Evolutionary conservation across 2,888 invertebrate species (phyloP).

Genomic region (Melinaea menophilus): DNA sequence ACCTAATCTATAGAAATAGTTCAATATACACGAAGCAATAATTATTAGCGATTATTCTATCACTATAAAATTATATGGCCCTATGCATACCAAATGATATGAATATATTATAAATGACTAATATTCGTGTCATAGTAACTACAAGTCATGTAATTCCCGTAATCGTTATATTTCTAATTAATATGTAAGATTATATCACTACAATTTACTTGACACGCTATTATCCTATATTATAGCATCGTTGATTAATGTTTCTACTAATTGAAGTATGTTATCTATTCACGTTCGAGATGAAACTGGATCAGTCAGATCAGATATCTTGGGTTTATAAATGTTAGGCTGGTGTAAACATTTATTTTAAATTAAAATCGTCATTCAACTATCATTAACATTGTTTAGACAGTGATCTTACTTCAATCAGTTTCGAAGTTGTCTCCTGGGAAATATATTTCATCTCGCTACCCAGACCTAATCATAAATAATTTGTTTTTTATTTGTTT

Average conservation of each 20-base stretch:
- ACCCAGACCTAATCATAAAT: slow-evolving; percentile 6
- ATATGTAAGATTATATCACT: slow-evolving; percentile 16
- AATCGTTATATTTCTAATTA: slow-evolving; percentile 12
- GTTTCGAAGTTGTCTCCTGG: slow-evolving; percentile 11
- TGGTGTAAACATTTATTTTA: neutral
- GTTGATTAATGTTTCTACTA: slow-evolving; percentile 18
- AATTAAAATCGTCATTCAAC: neutral
- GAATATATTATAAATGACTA: no score
- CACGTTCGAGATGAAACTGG: neutral
- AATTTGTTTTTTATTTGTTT: neutral
- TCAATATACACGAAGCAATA: no score
- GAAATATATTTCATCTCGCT: slow-evolving; percentile 24
- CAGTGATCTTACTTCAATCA: slow-evolving; percentile 15
- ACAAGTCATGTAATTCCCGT: slow-evolving; percentile 1
- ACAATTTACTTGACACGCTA: slow-evolving; percentile 24
- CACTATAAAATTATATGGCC: no score
- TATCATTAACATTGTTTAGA: neutral
- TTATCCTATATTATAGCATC: slow-evolving; percentile 17
- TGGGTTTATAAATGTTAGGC: neutral
- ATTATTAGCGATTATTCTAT: no score
- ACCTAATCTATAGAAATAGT: no score
- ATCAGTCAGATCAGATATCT: neutral
- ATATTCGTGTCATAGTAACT: neutral
- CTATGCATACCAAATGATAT: no score
- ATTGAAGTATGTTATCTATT: slow-evolving; percentile 18